Percentiles rank a stretch among this genome's conserved stretches.
These are phyloP conservation scores for Poeciliopsis turrubarensis DNA, from an alignment of 2,113 vertebrate species.

Conservation along the genomic window DNA sequence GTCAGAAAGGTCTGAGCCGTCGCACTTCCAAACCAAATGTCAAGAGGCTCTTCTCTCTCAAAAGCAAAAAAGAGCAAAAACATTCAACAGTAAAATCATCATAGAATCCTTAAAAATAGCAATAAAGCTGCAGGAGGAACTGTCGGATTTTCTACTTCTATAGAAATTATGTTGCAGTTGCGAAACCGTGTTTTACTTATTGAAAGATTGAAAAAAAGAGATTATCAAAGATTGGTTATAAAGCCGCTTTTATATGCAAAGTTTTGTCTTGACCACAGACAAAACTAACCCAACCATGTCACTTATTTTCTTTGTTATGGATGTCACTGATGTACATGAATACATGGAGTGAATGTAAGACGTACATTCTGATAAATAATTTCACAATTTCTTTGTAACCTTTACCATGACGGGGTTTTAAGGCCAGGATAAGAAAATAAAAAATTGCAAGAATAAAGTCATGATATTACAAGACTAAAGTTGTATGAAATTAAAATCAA, in stretches of 20 bases:
- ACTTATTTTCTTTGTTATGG: too few relatives aligned
- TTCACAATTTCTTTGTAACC: too few relatives aligned
- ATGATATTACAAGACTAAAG: too few relatives aligned
- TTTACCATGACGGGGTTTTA: too few relatives aligned
- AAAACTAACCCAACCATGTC: neutral
- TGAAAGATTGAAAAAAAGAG: neutral
- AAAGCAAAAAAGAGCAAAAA: neutral
- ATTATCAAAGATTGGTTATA: neutral
- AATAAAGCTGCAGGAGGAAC: conserved; percentile 1
- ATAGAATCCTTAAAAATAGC: neutral
- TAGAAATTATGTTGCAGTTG: too few relatives aligned
- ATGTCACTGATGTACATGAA: too few relatives aligned
- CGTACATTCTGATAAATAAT: too few relatives aligned
- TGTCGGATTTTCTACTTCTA: neutral
- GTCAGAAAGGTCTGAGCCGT: too few relatives aligned
- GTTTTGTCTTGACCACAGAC: too few relatives aligned
- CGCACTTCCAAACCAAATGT: neutral
- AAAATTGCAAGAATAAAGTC: too few relatives aligned
- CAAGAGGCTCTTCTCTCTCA: neutral
- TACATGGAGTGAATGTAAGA: neutral
- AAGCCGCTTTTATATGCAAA: neutral
- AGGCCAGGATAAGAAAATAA: too few relatives aligned
- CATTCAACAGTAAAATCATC: neutral
- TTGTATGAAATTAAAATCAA: too few relatives aligned
- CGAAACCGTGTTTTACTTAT: neutral